Evolutionary conservation across 2,113 vertebrate species (phyloP).

Genomic region (Agelaius tricolor): DNA sequence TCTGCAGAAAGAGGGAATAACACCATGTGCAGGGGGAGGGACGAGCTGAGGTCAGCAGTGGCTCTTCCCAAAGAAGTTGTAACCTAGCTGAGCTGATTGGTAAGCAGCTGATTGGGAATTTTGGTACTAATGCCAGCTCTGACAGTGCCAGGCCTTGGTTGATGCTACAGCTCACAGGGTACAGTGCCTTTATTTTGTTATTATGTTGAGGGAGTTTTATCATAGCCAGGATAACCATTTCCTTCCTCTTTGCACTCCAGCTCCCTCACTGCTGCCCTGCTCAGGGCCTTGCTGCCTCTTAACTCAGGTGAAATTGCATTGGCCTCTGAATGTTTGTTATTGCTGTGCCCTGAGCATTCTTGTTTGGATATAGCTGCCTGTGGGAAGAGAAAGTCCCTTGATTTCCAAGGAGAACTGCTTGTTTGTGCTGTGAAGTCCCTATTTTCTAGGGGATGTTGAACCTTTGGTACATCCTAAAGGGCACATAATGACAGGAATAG

Average conservation of each 20-base stretch:
- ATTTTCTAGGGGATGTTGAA: neutral
- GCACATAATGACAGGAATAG: neutral
- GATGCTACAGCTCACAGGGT: neutral
- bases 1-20: neutral
- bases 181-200: neutral
- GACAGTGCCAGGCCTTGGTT: neutral
- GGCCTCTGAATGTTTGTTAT: neutral
- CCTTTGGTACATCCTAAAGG: neutral
- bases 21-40: neutral
- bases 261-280: neutral
- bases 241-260: neutral
- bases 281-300: neutral
- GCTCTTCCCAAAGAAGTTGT: neutral
- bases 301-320: neutral
- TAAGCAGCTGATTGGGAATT: neutral
- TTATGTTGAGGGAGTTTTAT: neutral
- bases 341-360: neutral
- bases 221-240: neutral
- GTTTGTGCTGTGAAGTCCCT: constrained; percentile 34
- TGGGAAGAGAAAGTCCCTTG: neutral
- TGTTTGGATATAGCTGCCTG: neutral
- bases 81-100: neutral
- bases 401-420: constrained; percentile 11
- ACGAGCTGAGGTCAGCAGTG: neutral
- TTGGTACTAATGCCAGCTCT: neutral